Evolutionary conservation across 92 coral and sea anemone species (phyloP).

Genomic region (Palythoa caribaeorum): DNA sequence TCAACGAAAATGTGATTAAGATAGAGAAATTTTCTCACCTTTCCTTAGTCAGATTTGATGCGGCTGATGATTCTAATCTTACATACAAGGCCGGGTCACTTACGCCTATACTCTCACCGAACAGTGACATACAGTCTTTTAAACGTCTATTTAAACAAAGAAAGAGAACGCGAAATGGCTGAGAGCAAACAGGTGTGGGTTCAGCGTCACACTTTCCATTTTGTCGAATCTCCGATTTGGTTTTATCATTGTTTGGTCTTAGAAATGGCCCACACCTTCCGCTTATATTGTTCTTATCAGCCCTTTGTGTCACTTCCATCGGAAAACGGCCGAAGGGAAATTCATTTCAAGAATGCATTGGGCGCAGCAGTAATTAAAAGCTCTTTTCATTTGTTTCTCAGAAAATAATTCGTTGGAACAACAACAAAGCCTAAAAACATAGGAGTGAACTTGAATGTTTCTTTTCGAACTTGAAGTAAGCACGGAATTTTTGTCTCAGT

Average conservation of each 20-base stretch:
- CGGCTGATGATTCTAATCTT: background rate
- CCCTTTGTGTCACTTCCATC: constrained; percentile 38
- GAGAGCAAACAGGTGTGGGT: constrained; percentile 32
- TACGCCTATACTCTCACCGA: background rate
- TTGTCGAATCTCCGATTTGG: background rate
- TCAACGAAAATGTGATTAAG: background rate
- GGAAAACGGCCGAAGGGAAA: constrained; percentile 28
- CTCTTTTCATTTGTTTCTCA: constrained; percentile 21
- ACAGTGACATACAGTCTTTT: background rate
- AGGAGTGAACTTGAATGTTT: background rate
- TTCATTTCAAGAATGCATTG: constrained; percentile 23
- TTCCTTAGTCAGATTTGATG: background rate
- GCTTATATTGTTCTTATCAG: constrained; percentile 39
- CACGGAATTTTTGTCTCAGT: background rate
- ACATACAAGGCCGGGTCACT: background rate
- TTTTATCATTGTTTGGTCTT: constrained; percentile 43
- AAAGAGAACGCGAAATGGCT: constrained; percentile 5
- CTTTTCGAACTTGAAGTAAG: background rate
- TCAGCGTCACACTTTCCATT: constrained; percentile 22
- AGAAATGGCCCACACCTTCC: constrained; percentile 45
- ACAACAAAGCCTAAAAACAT: background rate
- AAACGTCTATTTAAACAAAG: constrained; percentile 24
- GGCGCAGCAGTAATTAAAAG: constrained; percentile 36
- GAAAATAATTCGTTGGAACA: background rate
- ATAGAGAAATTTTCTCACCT: constrained; percentile 25